Evolutionary conservation across 2,888 invertebrate species (phyloP), one percentile per base, ranked within the genome.

Genomic region (Tortricodes alternella): DNA sequence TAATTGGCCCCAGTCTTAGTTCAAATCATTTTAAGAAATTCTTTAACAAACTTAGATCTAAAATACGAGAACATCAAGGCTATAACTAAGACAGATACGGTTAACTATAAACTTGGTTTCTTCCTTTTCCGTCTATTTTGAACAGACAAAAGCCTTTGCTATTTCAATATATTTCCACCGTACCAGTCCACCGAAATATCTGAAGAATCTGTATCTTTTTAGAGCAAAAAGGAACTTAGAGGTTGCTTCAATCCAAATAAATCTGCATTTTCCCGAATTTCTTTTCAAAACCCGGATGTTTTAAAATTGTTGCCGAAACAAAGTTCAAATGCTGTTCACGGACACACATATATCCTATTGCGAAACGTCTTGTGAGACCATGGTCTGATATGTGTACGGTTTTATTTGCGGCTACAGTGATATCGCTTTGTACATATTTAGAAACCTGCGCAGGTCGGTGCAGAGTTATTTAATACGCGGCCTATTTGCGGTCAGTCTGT

Each of bases 401-500:
- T 88, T 73, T 78, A 74, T 71, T 73, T 83, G 85, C 73, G 80
- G 84, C 82, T 78, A 82, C 80, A 81, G 82, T 84, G 77, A 83
- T 84, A 83, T 80, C 71, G 68, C 71, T 78, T 76, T 82, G 82
- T 77, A 83, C 84, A 79, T 86, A 87, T 85, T 85, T 86, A 89
- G 88, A 86, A 88, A 87, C 86, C 79, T 85, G 85, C 74, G 66
- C 76, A 67, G 73, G 80, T 79, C 75, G 73, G 70, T 73, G 61
- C 66, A 70, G 71, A 78, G 89, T 83, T 87, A 89, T 89, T 84
- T 75, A 86, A 90, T 88, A 74, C 80, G 73, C 83, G 89, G 83
- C 89, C 90, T 80, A 87, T 85, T 89, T 90, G 89, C 74, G 90
- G 89, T 89, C 76, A 79, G 75, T 74, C 74, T 66, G 65, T 68